Base-by-base conservation (phyloP, 2,113 vertebrate genomes). In the Eleginops maclovinus region DNA sequence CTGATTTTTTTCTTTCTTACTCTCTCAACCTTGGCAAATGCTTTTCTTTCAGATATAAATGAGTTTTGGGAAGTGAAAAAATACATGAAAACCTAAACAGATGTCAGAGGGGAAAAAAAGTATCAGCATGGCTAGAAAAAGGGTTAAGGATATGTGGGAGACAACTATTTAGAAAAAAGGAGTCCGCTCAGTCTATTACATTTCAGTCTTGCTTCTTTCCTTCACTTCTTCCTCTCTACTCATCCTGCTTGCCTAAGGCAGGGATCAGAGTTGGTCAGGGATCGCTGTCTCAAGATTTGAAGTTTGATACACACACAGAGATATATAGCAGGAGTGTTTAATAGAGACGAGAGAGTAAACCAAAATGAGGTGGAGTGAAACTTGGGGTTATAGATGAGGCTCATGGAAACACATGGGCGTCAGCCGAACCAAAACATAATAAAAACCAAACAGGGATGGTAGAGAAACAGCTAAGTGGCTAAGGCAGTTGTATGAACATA, bases 251-350 rank as follows among this genome's bases (percentile, higher is more conserved):
- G 84, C 87, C 81, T 31, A 56, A 56, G 78, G 90, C 82, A 26
- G 66, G 83, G 72, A 85, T 88, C 83, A 87, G 68, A 74, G 72
- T 79, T 49, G 76, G 71, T 76, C 75, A 51, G 63, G 54, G 74
- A 80, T 73, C 81, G 72, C 61, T 69, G 77, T 79, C 62, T 64
- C 21, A n/a, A 73, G 56, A 78, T 79, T 73, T 66, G 8, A 10
- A 72, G 54, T n/a, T 86, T 70, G 36, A 73, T 22, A 40, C 36
- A 71, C 43, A 62, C 56, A 62, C 7, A 61, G 31, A 75, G 77
- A 79, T 60, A 65, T 83, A 62, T 54, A 54, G n/a, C 50, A 26
- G 53, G 44, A 72, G 67, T 36, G 46, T 65, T 83, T 71, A 84
- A 86, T 24, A 70, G 46, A 77, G 66, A 46, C 22, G 9, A 64